Base-by-base conservation (phyloP, 2,797 vertebrate genomes). In the Pangasius macronema region DNA sequence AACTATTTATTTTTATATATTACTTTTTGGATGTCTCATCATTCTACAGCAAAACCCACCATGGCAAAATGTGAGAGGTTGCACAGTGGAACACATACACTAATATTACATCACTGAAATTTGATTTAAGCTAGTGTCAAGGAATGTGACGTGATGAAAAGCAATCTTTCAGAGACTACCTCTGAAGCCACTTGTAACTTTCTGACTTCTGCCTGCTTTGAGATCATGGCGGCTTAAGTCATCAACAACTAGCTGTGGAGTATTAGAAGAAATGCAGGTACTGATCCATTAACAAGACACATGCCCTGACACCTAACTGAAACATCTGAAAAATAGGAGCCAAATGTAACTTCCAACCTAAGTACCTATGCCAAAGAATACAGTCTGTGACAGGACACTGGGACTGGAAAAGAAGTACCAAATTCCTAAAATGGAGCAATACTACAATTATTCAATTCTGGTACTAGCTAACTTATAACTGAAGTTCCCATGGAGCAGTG, bases 181-280 rank as follows among this genome's bases (percentile, higher is more conserved):
- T 93, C 93, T 93, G 92, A 94, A 94, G 93, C 57, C 92, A 93
- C 92, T 92, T 88, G 83, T 87, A 87, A 42, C 91, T 91, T 89
- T 49, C 85, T 76, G 24, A 27, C 76, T 36, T 90, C 24, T 61
- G 11, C 36, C 18, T 80, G 1, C 33, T 42, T 80, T 80, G 9
- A 77, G 75, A 79, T 33, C 75, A 79, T 33, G 18, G 20, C 14
- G n/a, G 46, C 5, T 79, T 55, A 11, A 77, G 30, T 55, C 76
- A 22, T 55, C 33, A 55, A 33, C n/a, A 55, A 14, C 13, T 76
- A 76, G 46, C 24, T 57, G 22, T 81, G 55, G 77, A 5, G n/a
- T 5, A 81, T 81, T 13, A 59, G 55, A 6, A 61, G 36, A 81
- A 81, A 42, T 42, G 57, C 55, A 63, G 55, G 24, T 81, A 81